A percentile compares a stretch with the other conserved stretches of the same genome.
phyloP scores from a whole-genome alignment of 2,888 invertebrate genomes.

The Synanthedon tipuliformis region DNA sequence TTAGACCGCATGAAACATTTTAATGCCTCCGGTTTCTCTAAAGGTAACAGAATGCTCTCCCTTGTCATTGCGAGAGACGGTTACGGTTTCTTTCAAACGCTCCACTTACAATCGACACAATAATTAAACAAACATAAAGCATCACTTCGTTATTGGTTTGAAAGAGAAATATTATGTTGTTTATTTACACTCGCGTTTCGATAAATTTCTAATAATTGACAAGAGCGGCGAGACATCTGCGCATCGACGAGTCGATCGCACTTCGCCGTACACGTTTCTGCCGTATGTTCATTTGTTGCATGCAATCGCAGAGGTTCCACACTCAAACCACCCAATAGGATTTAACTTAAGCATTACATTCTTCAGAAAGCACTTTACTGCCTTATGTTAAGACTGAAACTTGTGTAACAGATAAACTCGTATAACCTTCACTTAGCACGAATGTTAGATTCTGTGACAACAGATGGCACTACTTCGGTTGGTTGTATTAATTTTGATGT shows the following conservation, averaged over 20 bases:
- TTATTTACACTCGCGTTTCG: slow-evolving; percentile 68
- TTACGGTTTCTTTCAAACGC: slow-evolving; percentile 56
- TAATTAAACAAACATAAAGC: slow-evolving; percentile 52
- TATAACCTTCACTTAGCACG: too few species aligned
- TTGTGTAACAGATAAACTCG: too few species aligned
- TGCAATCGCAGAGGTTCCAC: too few species aligned
- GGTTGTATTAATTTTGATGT: too few species aligned
- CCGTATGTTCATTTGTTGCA: slow-evolving; percentile 7
- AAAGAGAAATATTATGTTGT: slow-evolving; percentile 62
- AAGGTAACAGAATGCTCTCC: slow-evolving; percentile 66
- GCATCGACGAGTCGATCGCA: slow-evolving; percentile 69
- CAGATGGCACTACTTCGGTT: too few species aligned
- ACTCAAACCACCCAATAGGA: too few species aligned
- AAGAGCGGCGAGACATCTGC: slow-evolving; percentile 63
- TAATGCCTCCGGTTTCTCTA: slow-evolving; percentile 67
- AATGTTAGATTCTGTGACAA: too few species aligned
- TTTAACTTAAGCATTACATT: too few species aligned
- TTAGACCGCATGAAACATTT: slow-evolving; percentile 67
- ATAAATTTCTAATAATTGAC: slow-evolving; percentile 56
- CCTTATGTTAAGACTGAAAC: too few species aligned
- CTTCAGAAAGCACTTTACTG: too few species aligned
- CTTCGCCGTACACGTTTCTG: slow-evolving; percentile 70
- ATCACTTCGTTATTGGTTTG: slow-evolving; percentile 55
- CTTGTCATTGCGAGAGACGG: slow-evolving; percentile 69
- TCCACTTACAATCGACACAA: slow-evolving; percentile 56